phyloP scores from a whole-genome alignment of 2,888 invertebrate genomes.

The Dorcus hopei region DNA sequence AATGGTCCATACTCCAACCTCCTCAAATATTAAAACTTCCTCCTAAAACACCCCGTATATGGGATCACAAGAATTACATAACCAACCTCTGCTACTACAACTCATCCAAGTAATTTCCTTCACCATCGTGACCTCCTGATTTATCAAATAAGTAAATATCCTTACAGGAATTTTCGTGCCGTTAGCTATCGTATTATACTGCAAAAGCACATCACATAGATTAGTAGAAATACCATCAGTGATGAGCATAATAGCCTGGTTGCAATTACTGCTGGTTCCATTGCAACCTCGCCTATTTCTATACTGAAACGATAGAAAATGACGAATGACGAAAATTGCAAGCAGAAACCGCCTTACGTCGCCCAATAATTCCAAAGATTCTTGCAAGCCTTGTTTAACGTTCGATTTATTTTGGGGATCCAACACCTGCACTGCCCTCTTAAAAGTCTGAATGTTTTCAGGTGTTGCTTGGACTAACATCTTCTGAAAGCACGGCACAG shows the following conservation, averaged over 20 bases:
- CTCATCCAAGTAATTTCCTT: conserved; percentile 92
- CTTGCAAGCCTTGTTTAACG: conserved; percentile 74
- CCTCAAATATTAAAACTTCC: too few relatives aligned
- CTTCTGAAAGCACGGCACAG: conserved; percentile 82
- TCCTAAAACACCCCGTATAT: too few relatives aligned
- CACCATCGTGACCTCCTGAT: conserved; percentile 88
- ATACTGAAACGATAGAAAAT: conserved; percentile 35
- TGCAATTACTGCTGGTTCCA: conserved; percentile 63
- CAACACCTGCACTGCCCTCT: conserved; percentile 63
- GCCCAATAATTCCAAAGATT: conserved; percentile 79
- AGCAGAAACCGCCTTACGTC: background rate
- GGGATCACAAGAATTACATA: too few relatives aligned
- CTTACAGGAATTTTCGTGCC: conserved; percentile 76
- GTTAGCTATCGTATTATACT: conserved; percentile 73
- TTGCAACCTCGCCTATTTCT: conserved; percentile 52
- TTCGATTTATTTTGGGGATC: conserved; percentile 79
- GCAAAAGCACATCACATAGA: conserved; percentile 78
- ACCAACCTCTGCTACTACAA: conserved; percentile 82
- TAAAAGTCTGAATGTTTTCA: conserved; percentile 77
- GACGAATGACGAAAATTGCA: background rate
- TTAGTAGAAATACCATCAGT: conserved; percentile 93
- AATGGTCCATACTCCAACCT: too few relatives aligned
- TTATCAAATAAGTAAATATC: conserved; percentile 93
- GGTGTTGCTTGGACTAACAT: conserved; percentile 84
- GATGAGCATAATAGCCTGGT: conserved; percentile 94